Percentiles rank a stretch among this genome's conserved stretches.
Evolutionary conservation across 2,113 vertebrate genomes (phyloP).

Genomic region (Penelope pileata): DNA sequence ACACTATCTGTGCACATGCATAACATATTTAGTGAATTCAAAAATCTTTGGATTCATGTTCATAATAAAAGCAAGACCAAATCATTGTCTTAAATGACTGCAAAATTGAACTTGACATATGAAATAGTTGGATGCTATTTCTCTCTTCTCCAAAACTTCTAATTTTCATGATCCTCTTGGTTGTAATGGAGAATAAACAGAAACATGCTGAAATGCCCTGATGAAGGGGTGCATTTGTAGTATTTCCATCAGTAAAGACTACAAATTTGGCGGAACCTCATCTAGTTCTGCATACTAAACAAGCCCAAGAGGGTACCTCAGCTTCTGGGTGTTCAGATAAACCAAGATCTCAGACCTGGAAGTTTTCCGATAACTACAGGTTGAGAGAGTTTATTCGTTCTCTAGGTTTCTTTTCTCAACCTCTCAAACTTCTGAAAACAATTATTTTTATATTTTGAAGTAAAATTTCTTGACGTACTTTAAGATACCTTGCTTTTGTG

Average conservation of each 20-base stretch:
- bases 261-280: background rate
- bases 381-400: background rate
- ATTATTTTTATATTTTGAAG: background rate
- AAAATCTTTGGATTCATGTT: background rate
- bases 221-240: background rate
- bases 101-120: background rate
- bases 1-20: background rate
- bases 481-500: background rate
- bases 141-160: background rate
- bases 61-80: background rate
- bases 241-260: background rate
- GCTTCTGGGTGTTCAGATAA: background rate
- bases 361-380: background rate
- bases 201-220: background rate
- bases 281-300: background rate
- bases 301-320: background rate
- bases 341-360: background rate
- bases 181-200: background rate
- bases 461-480: background rate
- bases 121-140: background rate
- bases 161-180: background rate
- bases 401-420: background rate
- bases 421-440: background rate
- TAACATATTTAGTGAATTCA: background rate
- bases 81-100: background rate